Percentiles rank a stretch among this genome's conserved stretches.
Conservation (phyloP, 2,113 vertebrate species). For the Carollia perspicillata region DNA sequence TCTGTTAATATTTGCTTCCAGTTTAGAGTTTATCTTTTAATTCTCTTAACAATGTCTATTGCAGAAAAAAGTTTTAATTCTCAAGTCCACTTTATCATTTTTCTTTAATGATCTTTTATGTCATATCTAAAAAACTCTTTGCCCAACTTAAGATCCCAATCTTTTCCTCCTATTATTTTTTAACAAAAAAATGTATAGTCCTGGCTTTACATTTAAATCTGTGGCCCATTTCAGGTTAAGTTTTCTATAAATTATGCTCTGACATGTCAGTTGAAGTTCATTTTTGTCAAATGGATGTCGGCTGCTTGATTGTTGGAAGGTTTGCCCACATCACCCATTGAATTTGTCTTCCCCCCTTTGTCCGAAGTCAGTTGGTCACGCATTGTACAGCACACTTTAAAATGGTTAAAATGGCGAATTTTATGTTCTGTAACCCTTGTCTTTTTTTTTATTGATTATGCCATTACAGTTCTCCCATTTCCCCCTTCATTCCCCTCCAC, state of each 20-base stretch:
- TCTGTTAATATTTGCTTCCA: not conserved
- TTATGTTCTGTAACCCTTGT: not conserved
- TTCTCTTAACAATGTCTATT: not conserved
- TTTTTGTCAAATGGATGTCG: not conserved
- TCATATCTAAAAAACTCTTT: not conserved
- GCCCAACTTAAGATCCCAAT: not conserved
- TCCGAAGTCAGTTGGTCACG: not conserved
- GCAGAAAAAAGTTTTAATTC: not conserved
- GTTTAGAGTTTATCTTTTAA: not conserved
- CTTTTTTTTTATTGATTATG: too few species aligned
- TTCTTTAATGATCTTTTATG: not conserved
- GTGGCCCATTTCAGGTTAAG: not conserved
- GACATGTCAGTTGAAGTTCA: not conserved
- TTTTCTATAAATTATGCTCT: not conserved
- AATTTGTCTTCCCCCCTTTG: not conserved
- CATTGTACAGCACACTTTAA: not conserved
- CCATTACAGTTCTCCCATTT: too few species aligned
- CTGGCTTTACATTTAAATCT: not conserved
- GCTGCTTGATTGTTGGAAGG: not conserved
- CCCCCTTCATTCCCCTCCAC: too few species aligned
- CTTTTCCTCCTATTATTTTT: not conserved
- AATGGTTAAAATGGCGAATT: not conserved
- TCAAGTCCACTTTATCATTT: not conserved
- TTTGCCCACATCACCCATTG: not conserved
- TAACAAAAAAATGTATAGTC: not conserved